Evolutionary conservation across 1,140 invertebrate species (phyloP), one percentile per base, ranked within the genome.

Genomic region (Sweltsa coloradensis): DNA sequence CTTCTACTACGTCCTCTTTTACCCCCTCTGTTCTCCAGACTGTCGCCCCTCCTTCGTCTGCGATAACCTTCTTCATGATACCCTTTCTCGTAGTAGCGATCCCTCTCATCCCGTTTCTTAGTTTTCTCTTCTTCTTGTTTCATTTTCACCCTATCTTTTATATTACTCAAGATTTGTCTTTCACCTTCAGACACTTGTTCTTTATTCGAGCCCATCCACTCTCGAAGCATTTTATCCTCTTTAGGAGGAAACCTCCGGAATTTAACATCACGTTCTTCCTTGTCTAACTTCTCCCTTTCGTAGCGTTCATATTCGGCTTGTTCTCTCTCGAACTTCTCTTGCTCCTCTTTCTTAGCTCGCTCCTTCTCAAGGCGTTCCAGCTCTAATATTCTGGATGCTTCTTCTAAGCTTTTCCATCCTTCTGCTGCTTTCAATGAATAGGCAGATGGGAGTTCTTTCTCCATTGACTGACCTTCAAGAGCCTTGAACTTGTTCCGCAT

Each of bases 401-500:
- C n/a, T n/a, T n/a, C n/a, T n/a, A n/a, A n/a, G n/a, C n/a, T n/a
- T n/a, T n/a, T n/a, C n/a, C n/a, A n/a, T n/a, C n/a, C n/a, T n/a
- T n/a, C n/a, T n/a, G n/a, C n/a, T n/a, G n/a, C n/a, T n/a, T n/a
- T n/a, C n/a, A n/a, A n/a, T n/a, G n/a, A n/a, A n/a, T n/a, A n/a
- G n/a, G n/a, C n/a, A n/a, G n/a, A n/a, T n/a, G n/a, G n/a, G n/a
- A n/a, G n/a, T n/a, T n/a, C n/a, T n/a, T n/a, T n/a, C n/a, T n/a
- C n/a, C n/a, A n/a, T n/a, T n/a, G n/a, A n/a, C n/a, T n/a, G n/a
- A n/a, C 60, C 37, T 64, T 57, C 5, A n/a, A n/a, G n/a, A n/a
- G 55, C 51, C 55, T 62, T 69, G 47, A 69, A 67, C 45, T 78
- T 75, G 48, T 81, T 81, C 19, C 79, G 65, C 79, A 81, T 81